These are phyloP conservation scores for Urosaurus nigricauda DNA, from an alignment of 2,797 vertebrate species.

Conservation along the genomic window DNA sequence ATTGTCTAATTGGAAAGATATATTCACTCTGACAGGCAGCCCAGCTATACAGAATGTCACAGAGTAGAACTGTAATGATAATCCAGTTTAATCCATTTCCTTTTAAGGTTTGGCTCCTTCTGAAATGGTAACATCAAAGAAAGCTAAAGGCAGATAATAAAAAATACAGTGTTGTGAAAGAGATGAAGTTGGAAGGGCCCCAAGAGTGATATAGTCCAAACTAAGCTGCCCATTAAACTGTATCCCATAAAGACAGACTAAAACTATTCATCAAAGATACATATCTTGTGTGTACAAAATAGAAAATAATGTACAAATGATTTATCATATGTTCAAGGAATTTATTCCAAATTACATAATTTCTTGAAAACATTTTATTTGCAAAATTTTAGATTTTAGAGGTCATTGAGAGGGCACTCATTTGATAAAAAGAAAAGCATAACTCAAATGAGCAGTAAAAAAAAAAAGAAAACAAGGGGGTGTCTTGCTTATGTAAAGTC, in stretches of 20 bases:
- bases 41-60: constrained; percentile 22
- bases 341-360: background rate
- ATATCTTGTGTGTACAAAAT: background rate
- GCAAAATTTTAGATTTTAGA: background rate
- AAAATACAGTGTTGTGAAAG: background rate
- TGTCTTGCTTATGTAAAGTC: no score
- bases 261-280: background rate
- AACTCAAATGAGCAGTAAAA: no score
- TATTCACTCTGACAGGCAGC: constrained; percentile 1
- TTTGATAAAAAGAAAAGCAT: no score
- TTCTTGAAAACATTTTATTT: background rate
- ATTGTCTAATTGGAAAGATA: constrained; percentile 44
- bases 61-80: constrained; percentile 9
- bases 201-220: background rate
- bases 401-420: no score
- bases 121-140: constrained; percentile 1
- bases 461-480: no score
- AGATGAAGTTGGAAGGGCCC: background rate
- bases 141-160: constrained; percentile 20
- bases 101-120: constrained; percentile 27
- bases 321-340: background rate
- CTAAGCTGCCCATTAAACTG: constrained; percentile 12
- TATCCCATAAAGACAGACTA: background rate
- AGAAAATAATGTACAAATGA: background rate
- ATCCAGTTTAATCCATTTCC: constrained; percentile 31